Percentiles rank a stretch among this genome's conserved stretches.
Conservation (phyloP, 1,140 invertebrate species). For the Cardiocondyla obscurior region DNA sequence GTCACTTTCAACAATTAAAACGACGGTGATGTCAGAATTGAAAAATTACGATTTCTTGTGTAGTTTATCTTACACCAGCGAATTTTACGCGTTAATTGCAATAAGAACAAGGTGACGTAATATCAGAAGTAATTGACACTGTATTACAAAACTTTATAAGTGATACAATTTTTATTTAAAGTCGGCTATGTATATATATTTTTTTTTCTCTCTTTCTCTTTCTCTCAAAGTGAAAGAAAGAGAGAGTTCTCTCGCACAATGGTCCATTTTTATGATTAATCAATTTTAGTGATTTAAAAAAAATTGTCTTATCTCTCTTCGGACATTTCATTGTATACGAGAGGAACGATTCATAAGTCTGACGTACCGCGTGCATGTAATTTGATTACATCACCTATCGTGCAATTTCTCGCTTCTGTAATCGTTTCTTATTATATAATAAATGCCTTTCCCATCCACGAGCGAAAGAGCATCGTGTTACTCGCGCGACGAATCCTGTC, state of each 20-base stretch:
- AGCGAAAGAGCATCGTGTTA: not conserved
- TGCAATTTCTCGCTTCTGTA: not conserved
- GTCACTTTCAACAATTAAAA: too few species aligned
- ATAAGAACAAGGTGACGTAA: not conserved
- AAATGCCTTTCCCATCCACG: not conserved
- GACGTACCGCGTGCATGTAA: not conserved
- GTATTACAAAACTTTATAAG: not conserved
- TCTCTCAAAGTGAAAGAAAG: too few species aligned
- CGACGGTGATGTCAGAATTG: too few species aligned
- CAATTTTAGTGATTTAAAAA: not conserved
- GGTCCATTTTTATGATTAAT: not conserved
- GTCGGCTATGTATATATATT: not conserved
- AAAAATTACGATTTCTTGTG: too few species aligned
- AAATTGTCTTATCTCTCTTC: not conserved
- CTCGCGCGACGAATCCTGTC: not conserved
- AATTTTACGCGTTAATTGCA: not conserved
- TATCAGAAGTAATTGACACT: not conserved
- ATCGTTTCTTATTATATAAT: slow-evolving; percentile 30
- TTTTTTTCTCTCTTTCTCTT: not conserved
- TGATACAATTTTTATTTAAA: not conserved
- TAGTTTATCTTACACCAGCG: not conserved
- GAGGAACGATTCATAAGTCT: not conserved
- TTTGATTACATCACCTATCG: slow-evolving; percentile 18
- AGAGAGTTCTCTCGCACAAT: not conserved
- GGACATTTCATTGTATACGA: not conserved